Evolutionary conservation across 1,140 invertebrate genomes (phyloP).

Genomic region (Zelostemma sp.): DNA sequence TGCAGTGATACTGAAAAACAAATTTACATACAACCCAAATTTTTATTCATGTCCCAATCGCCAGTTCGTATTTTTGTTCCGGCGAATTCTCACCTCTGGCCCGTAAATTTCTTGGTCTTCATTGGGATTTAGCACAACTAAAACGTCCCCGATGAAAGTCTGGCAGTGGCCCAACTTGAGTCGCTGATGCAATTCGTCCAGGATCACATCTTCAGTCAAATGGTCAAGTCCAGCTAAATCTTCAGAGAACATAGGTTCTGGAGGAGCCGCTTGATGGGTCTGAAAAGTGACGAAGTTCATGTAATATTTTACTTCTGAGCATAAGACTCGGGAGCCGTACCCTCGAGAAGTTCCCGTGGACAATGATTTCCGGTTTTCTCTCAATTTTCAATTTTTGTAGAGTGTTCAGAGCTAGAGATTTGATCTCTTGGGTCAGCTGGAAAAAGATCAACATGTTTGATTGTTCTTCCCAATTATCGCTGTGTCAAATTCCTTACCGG

Average conservation of each 20-base stretch:
- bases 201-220: constrained; percentile 83
- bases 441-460: constrained; percentile 26
- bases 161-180: constrained; percentile 81
- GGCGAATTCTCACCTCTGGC: constrained; percentile 72
- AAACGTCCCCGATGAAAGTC: constrained; percentile 90
- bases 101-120: constrained; percentile 78
- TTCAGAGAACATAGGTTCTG: constrained; percentile 83
- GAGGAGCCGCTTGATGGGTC: constrained; percentile 58
- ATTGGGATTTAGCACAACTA: constrained; percentile 90
- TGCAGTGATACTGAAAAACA: constrained; percentile 79
- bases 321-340: constrained; percentile 44
- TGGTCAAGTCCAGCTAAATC: constrained; percentile 87
- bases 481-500: constrained; percentile 71
- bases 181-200: constrained; percentile 80
- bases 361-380: constrained; percentile 74
- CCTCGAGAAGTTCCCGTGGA: constrained; percentile 76
- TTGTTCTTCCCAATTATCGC: neutral
- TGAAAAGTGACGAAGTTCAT: constrained; percentile 11
- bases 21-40: constrained; percentile 5
- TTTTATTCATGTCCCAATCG: no score
- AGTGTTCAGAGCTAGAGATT: constrained; percentile 70
- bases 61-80: neutral
- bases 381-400: constrained; percentile 58
- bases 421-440: constrained; percentile 75
- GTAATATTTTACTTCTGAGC: neutral